Evolutionary conservation across 1,140 invertebrate genomes (phyloP), one percentile per base, ranked within the genome.

Genomic region (Drosophila ironensis): DNA sequence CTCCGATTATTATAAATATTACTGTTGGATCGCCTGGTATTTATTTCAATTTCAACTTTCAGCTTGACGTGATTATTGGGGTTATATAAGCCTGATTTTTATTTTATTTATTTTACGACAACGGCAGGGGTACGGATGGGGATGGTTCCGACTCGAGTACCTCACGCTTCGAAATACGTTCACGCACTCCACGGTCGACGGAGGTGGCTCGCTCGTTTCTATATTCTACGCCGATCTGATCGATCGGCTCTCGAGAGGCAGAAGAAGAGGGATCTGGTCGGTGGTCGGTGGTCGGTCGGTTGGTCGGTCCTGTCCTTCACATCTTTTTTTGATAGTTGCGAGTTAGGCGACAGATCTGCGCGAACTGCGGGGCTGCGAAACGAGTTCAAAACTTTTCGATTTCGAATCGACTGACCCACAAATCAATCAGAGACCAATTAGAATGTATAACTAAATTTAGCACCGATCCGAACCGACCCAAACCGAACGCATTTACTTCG

Each of bases 281-380:
- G 50, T 46, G 47, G 33, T 72, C 48, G 47, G 53, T 38, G 63
- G 67, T 74, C 80, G n/a, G 81, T 80, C 61, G 74, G 75, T 86
- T n/a, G n/a, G n/a, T n/a, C n/a, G n/a, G 80, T 86, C 80, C 80
- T 86, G 80, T 86, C 80, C 80, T 86, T 86, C 80, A 86, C 80
- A 86, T 86, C 72, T 72, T 87, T 86, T 87, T 75, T 68, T 86
- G 75, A 75, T 14, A 16, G 12, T 72, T 72, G 80, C 71, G 75
- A 87, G 74, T 80, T 75, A 72, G 78, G 70, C 74, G 75, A 86
- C 52, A 59, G 60, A 72, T 61, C 63, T 48, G 63, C 57, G 38
- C 64, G 73, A 63, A 86, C 80, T 86, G 69, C 71, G 53, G 60
- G 52, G 69, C 52, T 37, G 38, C 48, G 66, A 80, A 86, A 86